Evolutionary conservation across 2,888 invertebrate genomes (phyloP).

Genomic region (Pristionchus fissidentatus): DNA sequence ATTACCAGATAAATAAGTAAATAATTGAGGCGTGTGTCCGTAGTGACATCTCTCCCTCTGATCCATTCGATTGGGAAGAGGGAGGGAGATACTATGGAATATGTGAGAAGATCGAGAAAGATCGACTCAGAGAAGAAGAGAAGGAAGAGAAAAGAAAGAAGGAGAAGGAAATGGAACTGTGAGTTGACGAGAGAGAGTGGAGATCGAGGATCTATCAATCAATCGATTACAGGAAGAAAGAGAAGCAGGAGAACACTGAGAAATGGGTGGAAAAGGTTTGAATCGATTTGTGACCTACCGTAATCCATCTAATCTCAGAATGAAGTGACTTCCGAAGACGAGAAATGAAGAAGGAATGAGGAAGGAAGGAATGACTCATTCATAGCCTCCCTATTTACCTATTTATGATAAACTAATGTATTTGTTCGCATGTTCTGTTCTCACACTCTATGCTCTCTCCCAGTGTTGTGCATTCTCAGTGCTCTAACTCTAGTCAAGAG

Average conservation of each 20-base stretch:
- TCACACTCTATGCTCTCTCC: background rate
- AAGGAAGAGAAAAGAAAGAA: background rate
- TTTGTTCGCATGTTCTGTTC: background rate
- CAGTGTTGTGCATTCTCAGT: background rate
- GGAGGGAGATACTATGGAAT: conserved; percentile 42
- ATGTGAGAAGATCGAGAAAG: conserved; percentile 4
- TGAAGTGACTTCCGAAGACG: background rate
- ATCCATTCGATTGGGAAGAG: conserved; percentile 46
- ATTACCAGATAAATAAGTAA: background rate
- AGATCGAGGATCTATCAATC: background rate
- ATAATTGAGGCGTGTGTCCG: conserved; percentile 5
- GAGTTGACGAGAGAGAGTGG: background rate
- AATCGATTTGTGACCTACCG: background rate
- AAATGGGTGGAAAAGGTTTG: conserved; percentile 27
- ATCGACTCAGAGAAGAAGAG: conserved; percentile 14
- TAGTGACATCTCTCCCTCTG: background rate
- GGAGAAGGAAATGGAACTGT: background rate
- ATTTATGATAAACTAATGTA: conserved; percentile 17
- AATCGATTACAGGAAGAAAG: background rate
- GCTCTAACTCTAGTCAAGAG: background rate
- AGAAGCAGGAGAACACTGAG: conserved; percentile 6
- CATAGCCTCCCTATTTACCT: background rate
- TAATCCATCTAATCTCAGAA: background rate
- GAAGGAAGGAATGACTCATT: no score
- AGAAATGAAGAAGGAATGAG: no score